These are phyloP conservation scores for Meiosimyza platycephala DNA, from an alignment of 2,888 invertebrate genomes.

Conservation along the genomic window DNA sequence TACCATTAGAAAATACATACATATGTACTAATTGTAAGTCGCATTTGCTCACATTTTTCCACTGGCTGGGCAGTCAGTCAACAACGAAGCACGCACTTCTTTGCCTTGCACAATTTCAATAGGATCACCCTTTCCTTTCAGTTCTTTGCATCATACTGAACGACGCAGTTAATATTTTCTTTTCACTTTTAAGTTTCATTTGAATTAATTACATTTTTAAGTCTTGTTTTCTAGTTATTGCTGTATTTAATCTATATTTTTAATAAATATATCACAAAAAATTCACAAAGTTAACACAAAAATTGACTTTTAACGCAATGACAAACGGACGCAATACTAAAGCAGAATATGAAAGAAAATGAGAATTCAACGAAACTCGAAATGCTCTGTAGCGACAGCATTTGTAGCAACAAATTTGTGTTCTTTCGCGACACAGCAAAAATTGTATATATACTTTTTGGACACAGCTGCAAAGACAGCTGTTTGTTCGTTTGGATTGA, in stretches of 20 bases:
- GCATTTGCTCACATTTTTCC: no score
- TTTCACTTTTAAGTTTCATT: no score
- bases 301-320: background rate
- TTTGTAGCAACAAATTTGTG: slow-evolving; percentile 2
- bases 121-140: no score
- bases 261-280: background rate
- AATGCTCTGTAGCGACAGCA: background rate
- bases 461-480: background rate
- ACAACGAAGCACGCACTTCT: no score
- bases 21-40: no score
- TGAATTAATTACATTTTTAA: background rate
- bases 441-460: no score
- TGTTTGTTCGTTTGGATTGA: background rate
- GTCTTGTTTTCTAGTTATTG: background rate
- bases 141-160: no score
- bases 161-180: no score
- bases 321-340: slow-evolving; percentile 7
- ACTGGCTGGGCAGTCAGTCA: no score
- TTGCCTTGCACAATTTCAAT: no score
- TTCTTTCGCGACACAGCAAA: slow-evolving; percentile 2
- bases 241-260: background rate
- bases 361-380: slow-evolving; percentile 6
- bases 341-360: background rate
- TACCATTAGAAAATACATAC: no score
- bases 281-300: background rate